These are phyloP conservation scores for Reinhardtius hippoglossoides DNA, from an alignment of 2,113 vertebrate genomes.

Conservation along the genomic window DNA sequence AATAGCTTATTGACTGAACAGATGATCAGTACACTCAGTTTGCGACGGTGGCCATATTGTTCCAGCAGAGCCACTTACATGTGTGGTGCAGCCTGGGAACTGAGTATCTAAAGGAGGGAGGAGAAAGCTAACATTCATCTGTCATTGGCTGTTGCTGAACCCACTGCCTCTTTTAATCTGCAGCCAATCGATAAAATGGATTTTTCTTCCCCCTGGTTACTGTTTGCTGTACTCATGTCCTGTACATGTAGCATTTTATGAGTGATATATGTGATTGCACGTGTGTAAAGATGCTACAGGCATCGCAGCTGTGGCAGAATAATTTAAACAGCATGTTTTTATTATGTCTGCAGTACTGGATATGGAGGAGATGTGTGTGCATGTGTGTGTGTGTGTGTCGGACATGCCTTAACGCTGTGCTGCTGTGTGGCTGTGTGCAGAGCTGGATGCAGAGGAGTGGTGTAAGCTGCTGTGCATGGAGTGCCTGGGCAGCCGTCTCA, in stretches of 20 bases:
- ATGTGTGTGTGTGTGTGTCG: conserved; percentile 5
- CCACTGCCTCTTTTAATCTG: conserved; percentile 65
- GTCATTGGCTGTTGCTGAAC: conserved; percentile 40
- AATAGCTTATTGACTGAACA: conserved; percentile 64
- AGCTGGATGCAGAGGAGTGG: conserved; percentile 98
- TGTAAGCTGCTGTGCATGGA: conserved; percentile 97
- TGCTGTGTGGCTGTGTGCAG: conserved; percentile 77
- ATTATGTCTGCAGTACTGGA: conserved; percentile 9
- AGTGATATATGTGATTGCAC: conserved; percentile 24
- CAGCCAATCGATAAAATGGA: conserved; percentile 61
- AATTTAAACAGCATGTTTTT: conserved; percentile 18
- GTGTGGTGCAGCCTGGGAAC: conserved; percentile 19
- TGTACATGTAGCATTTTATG: conserved; percentile 34
- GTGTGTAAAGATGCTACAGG: conserved; percentile 15
- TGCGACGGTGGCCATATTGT: conserved; percentile 34
- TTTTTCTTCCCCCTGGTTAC: conserved; percentile 26
- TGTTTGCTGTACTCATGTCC: conserved; percentile 41
- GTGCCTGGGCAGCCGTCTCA: conserved; percentile 94
- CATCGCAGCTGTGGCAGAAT: not conserved
- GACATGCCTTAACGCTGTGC: conserved; percentile 34
- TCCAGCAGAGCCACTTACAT: conserved; percentile 28
- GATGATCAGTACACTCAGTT: conserved; percentile 30
- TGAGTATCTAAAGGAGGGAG: conserved; percentile 20
- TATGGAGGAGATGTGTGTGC: conserved; percentile 12
- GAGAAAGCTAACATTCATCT: conserved; percentile 39